Percentiles rank a stretch among this genome's conserved stretches.
Conservation (phyloP, 92 coral and sea anemone species). For the Pocillopora meandrina region DNA sequence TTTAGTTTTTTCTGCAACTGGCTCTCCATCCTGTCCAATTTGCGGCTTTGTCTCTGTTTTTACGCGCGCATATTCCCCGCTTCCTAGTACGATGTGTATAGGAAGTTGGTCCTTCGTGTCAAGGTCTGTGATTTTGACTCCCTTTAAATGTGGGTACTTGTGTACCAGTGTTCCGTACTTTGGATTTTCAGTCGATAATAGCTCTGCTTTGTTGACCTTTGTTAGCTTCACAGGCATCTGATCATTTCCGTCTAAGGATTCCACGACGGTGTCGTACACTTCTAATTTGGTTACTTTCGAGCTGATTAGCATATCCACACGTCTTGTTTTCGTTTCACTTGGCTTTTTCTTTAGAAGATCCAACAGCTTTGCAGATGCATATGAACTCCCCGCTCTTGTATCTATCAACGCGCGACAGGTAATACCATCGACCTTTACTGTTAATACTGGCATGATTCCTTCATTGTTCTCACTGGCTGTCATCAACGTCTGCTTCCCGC, state of each 20-base stretch:
- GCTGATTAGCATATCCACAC: slow-evolving; percentile 18
- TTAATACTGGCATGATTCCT: slow-evolving; percentile 30
- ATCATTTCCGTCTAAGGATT: slow-evolving; percentile 29
- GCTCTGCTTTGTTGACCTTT: slow-evolving; percentile 44
- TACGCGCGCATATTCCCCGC: too few relatives aligned
- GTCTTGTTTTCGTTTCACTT: slow-evolving; percentile 26
- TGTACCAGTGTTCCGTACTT: slow-evolving; percentile 26
- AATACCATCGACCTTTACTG: slow-evolving; percentile 35
- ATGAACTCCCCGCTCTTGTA: slow-evolving; percentile 29
- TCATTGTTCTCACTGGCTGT: slow-evolving; percentile 33
- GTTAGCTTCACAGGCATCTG: slow-evolving; percentile 37
- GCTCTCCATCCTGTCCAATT: too few relatives aligned
- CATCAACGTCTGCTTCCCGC: slow-evolving; percentile 32
- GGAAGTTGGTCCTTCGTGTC: too few relatives aligned
- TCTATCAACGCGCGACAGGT: slow-evolving; percentile 34
- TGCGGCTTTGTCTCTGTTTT: too few relatives aligned
- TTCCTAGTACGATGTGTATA: too few relatives aligned
- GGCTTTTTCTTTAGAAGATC: slow-evolving; percentile 1
- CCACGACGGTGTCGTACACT: slow-evolving; percentile 28
- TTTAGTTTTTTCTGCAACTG: too few relatives aligned
- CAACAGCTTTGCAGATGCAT: neutral
- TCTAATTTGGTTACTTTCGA: slow-evolving; percentile 23
- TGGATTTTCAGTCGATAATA: slow-evolving; percentile 43
- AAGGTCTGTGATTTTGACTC: too few relatives aligned
- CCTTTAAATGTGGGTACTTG: too few relatives aligned